Conservation (phyloP, 2,113 vertebrate species). For the Cephalopholis sonnerati region DNA sequence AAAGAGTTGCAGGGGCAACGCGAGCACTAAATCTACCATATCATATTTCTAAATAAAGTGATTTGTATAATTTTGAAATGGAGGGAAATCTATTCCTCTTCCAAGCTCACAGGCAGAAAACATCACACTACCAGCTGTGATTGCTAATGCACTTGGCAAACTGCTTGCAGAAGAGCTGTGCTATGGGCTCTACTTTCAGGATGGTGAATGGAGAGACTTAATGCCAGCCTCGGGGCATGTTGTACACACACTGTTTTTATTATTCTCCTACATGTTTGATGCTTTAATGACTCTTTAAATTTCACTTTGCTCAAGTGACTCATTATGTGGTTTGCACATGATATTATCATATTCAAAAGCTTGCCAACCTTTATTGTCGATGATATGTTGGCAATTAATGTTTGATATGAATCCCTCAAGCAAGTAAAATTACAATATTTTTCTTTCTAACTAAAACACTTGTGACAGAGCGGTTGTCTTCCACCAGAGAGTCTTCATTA, state of each 20-base stretch:
- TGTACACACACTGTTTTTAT: background rate
- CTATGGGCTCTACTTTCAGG: conserved; percentile 3
- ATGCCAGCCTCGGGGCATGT: conserved; percentile 11
- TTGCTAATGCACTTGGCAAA: conserved; percentile 36
- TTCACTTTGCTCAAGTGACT: conserved; percentile 25
- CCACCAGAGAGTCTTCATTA: background rate
- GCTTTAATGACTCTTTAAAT: conserved; percentile 38
- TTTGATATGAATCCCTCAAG: background rate
- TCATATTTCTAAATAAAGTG: conserved; percentile 34
- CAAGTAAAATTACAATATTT: background rate
- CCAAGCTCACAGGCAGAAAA: conserved; percentile 9
- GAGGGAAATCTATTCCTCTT: conserved; percentile 11
- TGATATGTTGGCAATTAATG: background rate
- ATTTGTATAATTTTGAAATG: conserved; percentile 30
- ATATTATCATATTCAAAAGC: conserved; percentile 4
- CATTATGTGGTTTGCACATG: background rate
- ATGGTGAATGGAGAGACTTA: background rate
- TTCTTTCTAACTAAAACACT: conserved; percentile 2
- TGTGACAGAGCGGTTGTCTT: background rate
- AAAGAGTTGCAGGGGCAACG: background rate
- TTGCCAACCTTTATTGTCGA: background rate
- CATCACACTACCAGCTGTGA: conserved; percentile 27
- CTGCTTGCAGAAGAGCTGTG: background rate
- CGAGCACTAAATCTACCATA: conserved; percentile 33
- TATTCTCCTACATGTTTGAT: conserved; percentile 14